These are phyloP conservation scores for Chionis minor DNA, from an alignment of 2,113 vertebrate genomes.

Conservation along the genomic window DNA sequence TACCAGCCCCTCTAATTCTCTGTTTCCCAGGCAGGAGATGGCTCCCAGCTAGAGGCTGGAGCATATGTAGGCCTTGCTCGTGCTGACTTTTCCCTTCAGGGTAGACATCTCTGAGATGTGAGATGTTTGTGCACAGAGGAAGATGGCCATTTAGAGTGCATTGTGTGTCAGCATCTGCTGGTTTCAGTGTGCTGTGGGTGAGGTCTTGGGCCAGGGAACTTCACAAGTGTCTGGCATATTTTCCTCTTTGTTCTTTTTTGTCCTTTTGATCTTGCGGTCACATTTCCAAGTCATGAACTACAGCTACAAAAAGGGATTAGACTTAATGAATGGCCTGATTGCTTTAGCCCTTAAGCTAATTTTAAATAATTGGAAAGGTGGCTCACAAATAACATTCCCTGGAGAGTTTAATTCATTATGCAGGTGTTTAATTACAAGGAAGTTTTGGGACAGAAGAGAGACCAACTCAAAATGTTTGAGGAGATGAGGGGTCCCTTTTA, in stretches of 20 bases:
- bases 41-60: not conserved
- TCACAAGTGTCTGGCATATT: not conserved
- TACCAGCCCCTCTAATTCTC: not conserved
- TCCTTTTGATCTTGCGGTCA: constrained; percentile 22
- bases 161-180: not conserved
- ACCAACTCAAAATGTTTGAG: not conserved
- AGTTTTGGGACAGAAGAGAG: not conserved
- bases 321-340: constrained; percentile 54
- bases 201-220: not conserved
- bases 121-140: not conserved
- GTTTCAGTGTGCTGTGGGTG: not conserved
- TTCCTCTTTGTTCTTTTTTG: constrained; percentile 2
- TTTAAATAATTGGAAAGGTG: constrained; percentile 53
- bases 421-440: constrained; percentile 13
- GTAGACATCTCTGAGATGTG: not conserved
- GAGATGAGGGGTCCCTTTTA: not conserved
- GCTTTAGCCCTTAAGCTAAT: constrained; percentile 29
- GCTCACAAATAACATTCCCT: not conserved
- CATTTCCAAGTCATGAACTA: not conserved
- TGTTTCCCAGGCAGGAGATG: not conserved
- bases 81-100: not conserved
- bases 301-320: constrained; percentile 8
- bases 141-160: not conserved
- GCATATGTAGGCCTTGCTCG: not conserved
- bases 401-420: constrained; percentile 18